phyloP scores from a whole-genome alignment of 2,888 invertebrate species.

The Nowickia ferox region DNA sequence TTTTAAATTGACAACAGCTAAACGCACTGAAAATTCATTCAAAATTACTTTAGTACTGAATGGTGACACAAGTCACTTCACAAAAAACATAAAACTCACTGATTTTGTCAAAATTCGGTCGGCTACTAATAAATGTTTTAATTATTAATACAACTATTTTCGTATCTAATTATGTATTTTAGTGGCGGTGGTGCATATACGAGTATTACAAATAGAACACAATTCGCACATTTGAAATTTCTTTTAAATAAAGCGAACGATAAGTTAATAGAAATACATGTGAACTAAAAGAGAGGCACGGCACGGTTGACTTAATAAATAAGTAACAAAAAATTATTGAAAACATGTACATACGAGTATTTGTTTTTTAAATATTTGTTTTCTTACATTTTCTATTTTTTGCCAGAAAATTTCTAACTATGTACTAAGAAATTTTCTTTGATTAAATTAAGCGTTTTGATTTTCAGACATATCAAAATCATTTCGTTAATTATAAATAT shows the following conservation, averaged over 20 bases:
- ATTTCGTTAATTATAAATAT: background rate
- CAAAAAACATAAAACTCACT: background rate
- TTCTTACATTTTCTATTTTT: slow-evolving; percentile 52
- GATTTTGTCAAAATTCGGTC: background rate
- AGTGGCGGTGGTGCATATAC: background rate
- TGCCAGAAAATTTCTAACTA: slow-evolving; percentile 48
- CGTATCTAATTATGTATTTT: background rate
- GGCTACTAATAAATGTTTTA: background rate
- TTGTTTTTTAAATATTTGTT: background rate
- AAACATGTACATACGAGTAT: too few species aligned
- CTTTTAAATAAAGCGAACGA: slow-evolving; percentile 25
- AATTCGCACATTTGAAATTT: slow-evolving; percentile 6
- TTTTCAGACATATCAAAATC: background rate
- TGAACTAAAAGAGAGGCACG: slow-evolving; percentile 15
- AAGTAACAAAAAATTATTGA: slow-evolving; percentile 2
- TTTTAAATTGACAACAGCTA: background rate
- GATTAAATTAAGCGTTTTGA: background rate
- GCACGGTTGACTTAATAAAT: background rate
- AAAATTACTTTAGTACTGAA: too few species aligned
- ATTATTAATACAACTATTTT: slow-evolving; percentile 16
- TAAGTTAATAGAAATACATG: slow-evolving; percentile 46
- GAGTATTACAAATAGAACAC: slow-evolving; percentile 24
- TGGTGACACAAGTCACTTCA: too few species aligned
- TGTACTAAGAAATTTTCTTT: slow-evolving; percentile 41
- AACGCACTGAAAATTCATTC: too few species aligned